These are phyloP conservation scores for Lasioglossum calceatum DNA, from an alignment of 2,888 invertebrate species.

Conservation along the genomic window DNA sequence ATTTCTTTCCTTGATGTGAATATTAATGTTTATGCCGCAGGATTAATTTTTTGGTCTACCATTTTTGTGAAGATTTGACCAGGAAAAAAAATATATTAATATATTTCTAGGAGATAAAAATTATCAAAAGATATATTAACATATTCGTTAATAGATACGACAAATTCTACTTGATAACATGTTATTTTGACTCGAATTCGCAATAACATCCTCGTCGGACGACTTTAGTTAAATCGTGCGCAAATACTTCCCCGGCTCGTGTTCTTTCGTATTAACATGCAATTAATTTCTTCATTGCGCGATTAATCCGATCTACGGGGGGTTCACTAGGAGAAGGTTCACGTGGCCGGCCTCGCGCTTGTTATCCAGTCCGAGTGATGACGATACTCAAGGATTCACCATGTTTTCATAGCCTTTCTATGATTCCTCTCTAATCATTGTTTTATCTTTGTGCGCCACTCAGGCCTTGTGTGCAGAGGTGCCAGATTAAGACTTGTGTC, in stretches of 20 bases:
- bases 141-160: background rate
- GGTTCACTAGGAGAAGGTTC: slow-evolving; percentile 17
- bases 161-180: too few relatives aligned
- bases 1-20: background rate
- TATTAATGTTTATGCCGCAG: background rate
- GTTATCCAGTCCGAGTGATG: background rate
- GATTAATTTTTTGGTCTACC: background rate
- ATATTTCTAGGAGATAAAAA: too few relatives aligned
- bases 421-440: background rate
- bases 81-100: background rate
- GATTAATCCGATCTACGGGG: background rate
- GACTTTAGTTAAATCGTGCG: background rate
- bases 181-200: background rate
- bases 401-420: slow-evolving; percentile 9
- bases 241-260: background rate
- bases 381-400: slow-evolving; percentile 25
- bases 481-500: background rate
- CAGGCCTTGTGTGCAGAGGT: background rate
- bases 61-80: background rate
- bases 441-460: background rate
- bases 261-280: background rate
- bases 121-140: background rate
- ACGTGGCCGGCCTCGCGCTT: slow-evolving; percentile 11
- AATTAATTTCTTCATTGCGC: slow-evolving; percentile 1
- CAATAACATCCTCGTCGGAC: background rate